Evolutionary conservation across 2,888 invertebrate species (phyloP).

Genomic region (Podabrus alpinus): DNA sequence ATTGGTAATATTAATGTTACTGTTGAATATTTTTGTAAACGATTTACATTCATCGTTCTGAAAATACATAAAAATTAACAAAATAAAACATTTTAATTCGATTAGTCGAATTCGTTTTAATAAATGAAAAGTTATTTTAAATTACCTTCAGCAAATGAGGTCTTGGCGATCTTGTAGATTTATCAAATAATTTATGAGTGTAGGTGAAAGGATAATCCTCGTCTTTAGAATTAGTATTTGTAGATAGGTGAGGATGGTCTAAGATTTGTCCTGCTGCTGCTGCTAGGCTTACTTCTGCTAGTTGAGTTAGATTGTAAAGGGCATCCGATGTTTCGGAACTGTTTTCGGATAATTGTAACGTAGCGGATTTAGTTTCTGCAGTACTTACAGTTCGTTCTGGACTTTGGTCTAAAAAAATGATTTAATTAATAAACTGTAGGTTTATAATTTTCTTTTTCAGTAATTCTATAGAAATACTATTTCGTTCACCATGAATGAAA

Average conservation of each 20-base stretch:
- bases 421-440: background rate
- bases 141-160: slow-evolving; percentile 50
- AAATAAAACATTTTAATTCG: background rate
- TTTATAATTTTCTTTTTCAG: background rate
- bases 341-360: slow-evolving; percentile 43
- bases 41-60: slow-evolving; percentile 30
- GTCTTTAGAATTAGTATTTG: slow-evolving; percentile 35
- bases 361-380: slow-evolving; percentile 46
- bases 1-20: background rate
- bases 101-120: background rate
- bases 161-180: slow-evolving; percentile 50
- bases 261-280: slow-evolving; percentile 64
- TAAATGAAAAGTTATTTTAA: background rate
- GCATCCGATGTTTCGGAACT: slow-evolving; percentile 62
- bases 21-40: slow-evolving; percentile 1
- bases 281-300: slow-evolving; percentile 73
- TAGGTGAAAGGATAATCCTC: slow-evolving; percentile 46
- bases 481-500: background rate
- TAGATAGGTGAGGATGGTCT: slow-evolving; percentile 51
- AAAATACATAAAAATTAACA: background rate
- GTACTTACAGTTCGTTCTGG: slow-evolving; percentile 54
- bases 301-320: slow-evolving; percentile 73
- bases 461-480: background rate
- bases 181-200: slow-evolving; percentile 55
- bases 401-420: slow-evolving; percentile 48